These are phyloP conservation scores for Fragum whitleyi DNA, from an alignment of 2,888 invertebrate species.

Conservation along the genomic window DNA sequence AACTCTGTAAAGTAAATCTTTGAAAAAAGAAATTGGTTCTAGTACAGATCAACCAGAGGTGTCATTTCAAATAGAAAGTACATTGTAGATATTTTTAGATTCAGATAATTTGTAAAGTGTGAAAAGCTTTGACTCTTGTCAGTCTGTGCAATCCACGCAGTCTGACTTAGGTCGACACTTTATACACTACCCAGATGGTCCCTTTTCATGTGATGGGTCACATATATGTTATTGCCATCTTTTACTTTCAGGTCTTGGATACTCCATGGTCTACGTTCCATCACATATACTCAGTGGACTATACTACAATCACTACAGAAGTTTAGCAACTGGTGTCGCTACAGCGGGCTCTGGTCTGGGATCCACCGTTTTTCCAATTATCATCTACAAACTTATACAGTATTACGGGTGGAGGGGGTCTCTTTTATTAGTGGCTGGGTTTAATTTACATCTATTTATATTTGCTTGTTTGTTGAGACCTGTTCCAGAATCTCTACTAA, in stretches of 20 bases:
- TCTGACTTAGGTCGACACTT: too few species aligned
- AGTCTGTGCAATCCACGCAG: too few species aligned
- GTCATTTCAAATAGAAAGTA: too few species aligned
- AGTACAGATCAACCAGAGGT: too few species aligned
- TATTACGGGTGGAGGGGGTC: slow-evolving; percentile 80
- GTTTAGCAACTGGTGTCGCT: slow-evolving; percentile 78
- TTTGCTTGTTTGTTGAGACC: slow-evolving; percentile 74
- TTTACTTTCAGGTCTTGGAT: slow-evolving; percentile 76
- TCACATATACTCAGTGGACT: slow-evolving; percentile 80
- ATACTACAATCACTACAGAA: slow-evolving; percentile 78
- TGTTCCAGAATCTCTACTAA: slow-evolving; percentile 49
- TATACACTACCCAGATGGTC: too few species aligned
- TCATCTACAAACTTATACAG: slow-evolving; percentile 73
- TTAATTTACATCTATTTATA: slow-evolving; percentile 75
- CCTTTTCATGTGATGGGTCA: too few species aligned
- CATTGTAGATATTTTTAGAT: too few species aligned
- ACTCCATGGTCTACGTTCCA: slow-evolving; percentile 78
- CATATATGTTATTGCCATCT: too few species aligned
- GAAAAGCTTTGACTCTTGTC: too few species aligned
- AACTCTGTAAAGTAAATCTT: too few species aligned
- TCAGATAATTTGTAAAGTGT: too few species aligned
- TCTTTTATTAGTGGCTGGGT: slow-evolving; percentile 73
- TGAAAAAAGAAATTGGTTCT: too few species aligned
- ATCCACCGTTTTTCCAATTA: slow-evolving; percentile 75
- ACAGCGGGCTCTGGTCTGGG: slow-evolving; percentile 80